phyloP scores from a whole-genome alignment of 2,797 vertebrate species.

The Ispidina picta region DNA sequence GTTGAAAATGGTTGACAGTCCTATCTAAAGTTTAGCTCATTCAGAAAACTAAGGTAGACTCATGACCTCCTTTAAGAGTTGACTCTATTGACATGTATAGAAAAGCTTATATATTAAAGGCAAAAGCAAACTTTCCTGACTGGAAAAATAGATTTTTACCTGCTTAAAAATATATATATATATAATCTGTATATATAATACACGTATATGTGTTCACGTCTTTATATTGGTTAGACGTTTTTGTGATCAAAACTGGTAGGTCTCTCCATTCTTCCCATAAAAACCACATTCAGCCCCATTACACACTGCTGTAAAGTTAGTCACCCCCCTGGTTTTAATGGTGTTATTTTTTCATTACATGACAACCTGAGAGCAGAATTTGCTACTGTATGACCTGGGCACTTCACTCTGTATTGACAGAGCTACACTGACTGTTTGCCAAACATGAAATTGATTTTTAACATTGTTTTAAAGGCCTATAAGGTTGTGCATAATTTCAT shows the following conservation, averaged over 20 bases:
- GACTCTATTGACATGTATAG: background rate
- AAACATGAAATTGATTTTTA: conserved; percentile 72
- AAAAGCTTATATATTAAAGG: background rate
- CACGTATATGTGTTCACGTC: background rate
- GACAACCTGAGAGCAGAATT: background rate
- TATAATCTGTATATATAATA: background rate
- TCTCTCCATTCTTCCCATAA: background rate
- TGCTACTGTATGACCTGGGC: conserved; percentile 57
- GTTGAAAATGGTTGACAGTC: background rate
- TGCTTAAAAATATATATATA: background rate
- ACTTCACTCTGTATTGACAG: conserved; percentile 47
- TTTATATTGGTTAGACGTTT: conserved; percentile 8
- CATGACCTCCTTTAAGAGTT: background rate
- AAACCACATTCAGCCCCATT: background rate
- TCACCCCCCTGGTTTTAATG: background rate
- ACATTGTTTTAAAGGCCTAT: conserved; percentile 72
- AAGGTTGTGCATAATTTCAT: conserved; percentile 72
- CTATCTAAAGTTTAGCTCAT: background rate
- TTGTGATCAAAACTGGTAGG: background rate
- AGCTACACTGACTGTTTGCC: conserved; percentile 59
- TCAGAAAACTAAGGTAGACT: background rate
- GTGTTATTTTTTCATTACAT: background rate
- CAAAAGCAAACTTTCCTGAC: background rate
- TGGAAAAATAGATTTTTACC: background rate
- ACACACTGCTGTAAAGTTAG: background rate